phyloP scores from a whole-genome alignment of 2,797 vertebrate species.

The Esox lucius region DNA sequence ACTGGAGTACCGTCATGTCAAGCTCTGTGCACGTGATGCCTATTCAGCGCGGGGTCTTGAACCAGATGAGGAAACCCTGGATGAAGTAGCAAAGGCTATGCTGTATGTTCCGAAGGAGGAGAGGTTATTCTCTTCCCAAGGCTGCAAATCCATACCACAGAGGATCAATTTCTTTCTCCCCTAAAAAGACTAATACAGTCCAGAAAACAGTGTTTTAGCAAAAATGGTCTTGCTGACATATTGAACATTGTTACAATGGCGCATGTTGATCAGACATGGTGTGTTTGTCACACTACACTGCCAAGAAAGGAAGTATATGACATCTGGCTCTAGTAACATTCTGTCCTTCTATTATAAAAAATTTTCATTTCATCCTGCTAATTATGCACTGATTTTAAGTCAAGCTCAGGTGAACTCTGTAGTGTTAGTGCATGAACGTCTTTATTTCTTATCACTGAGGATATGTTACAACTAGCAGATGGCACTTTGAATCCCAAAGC shows the following conservation, averaged over 20 bases:
- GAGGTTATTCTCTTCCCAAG: conserved; percentile 91
- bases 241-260: neutral
- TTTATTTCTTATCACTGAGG: neutral
- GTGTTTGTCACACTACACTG: neutral
- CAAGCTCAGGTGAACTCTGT: neutral
- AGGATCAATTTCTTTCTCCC: conserved; percentile 91
- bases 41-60: conserved; percentile 80
- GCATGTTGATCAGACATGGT: no score
- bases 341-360: neutral
- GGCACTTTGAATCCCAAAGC: neutral
- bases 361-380: neutral
- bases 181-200: conserved; percentile 54
- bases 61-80: conserved; percentile 78
- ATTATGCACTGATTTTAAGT: neutral
- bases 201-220: neutral
- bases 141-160: conserved; percentile 94
- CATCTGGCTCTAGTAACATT: neutral
- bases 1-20: conserved; percentile 87
- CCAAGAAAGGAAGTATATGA: neutral
- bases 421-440: neutral
- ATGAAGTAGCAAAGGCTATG: conserved; percentile 88
- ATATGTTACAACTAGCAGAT: neutral
- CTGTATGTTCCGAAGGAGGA: conserved; percentile 90
- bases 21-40: conserved; percentile 85
- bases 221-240: neutral